Base-by-base conservation (phyloP, 2,113 vertebrate species). In the Xenotilapia leptura region DNA sequence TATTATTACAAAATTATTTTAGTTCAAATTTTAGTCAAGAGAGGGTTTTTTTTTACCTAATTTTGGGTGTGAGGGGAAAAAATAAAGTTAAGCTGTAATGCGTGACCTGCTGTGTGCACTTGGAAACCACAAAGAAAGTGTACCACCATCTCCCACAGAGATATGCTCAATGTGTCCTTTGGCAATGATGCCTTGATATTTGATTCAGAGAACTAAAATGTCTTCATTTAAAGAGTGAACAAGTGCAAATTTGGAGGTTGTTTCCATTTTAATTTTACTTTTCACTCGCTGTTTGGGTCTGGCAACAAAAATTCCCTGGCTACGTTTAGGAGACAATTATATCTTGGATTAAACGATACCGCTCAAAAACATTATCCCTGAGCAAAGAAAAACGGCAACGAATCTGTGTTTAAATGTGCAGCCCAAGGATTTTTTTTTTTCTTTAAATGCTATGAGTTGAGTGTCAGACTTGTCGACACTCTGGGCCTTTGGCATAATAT, bases 41-140 rank as follows among this genome's bases (percentile, higher is more conserved):
- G 23, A 3, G 0, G n/a, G n/a, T n/a, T 0, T 5, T 31, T 62
- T 38, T 19, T 11, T 0, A 68, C 62, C 33, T 21, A 11, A 49
- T 75, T 49, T 45, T 8, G 9, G 42, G 23, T 26, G 40, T 45
- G 5, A 21, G 11, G 4, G 4, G 1, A 5, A 28, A 65, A 28
- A 28, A 49, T 19, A 28, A 75, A 75, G 70, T 75, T 75, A 7
- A 75, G 2, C 14, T 28, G 9, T 28, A 3, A 75, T 19, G 23
- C 26, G 1, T 12, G 70, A 75, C 45, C 15, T 75, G 70, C 23
- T 31, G 42, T 75, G 15, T 49, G 42, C 15, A 75, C 23, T 47
- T 75, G 68, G 68, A 47, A 47, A 75, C 13, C 8, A 45, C 21
- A 3, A 17, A 62, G 17, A n/a, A 33, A 10, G 23, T 23, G n/a